Evolutionary conservation across 2,797 vertebrate genomes (phyloP), one percentile per base, ranked within the genome.

Genomic region (Megalops cyprinoides): DNA sequence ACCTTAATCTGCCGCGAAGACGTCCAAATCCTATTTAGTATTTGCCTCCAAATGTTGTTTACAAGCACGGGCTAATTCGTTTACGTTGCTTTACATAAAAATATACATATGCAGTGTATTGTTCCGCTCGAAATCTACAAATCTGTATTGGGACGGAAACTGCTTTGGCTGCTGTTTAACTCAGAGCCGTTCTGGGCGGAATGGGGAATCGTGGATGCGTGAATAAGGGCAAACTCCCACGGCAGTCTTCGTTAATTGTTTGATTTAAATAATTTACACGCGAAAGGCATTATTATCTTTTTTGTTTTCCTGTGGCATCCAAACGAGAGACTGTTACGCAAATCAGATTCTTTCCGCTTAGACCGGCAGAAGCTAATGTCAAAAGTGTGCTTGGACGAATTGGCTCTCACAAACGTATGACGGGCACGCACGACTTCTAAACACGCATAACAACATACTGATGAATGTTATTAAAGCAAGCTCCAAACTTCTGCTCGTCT

Each of bases 241-340:
- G 86, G 85, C 84, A 1, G 78, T 58, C 48, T 28, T 76, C 79
- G 83, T 91, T 91, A 90, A 92, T 90, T 92, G 89, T 91, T 91
- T 91, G 84, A 91, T 88, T 90, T 92, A 89, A 93, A 92, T 93
- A 91, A 93, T 92, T 91, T 89, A 92, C 88, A 85, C 74, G 82
- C 74, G 31, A 15, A 81, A 89, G 87, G 84, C 87, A 88, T 90
- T 83, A 28, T 88, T 87, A 83, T 85, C 84, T 84, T 76, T 85
- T 90, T 87, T 78, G 83, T 87, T 90, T 87, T 86, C 82, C 83
- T 82, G 86, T 82, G 58, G 53, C 60, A 88, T 85, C 80, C 82
- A 84, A 90, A 90, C 87, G 84, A 82, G 79, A 87, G 83, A 79
- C 69, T 78, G 83, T 84, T 85, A 78, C 79, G 76, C 81, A 88